Percentiles rank a stretch among this genome's conserved stretches.
phyloP scores from a whole-genome alignment of 2,113 vertebrate species.

The Oplegnathus fasciatus region DNA sequence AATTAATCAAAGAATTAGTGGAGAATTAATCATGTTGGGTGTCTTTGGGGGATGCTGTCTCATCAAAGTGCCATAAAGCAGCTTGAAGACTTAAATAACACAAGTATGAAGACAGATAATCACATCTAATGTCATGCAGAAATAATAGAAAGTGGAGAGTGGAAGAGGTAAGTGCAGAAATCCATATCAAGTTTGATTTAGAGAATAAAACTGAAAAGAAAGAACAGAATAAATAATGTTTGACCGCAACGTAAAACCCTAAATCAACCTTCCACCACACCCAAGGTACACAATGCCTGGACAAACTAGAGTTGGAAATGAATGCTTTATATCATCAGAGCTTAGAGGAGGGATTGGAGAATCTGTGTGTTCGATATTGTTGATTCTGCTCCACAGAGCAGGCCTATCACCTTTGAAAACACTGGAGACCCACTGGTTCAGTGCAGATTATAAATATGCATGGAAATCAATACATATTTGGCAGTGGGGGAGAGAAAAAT shows the following conservation, averaged over 20 bases:
- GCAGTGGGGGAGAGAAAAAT: slow-evolving; percentile 72
- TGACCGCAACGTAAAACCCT: slow-evolving; percentile 28
- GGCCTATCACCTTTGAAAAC: slow-evolving; percentile 76
- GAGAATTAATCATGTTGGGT: slow-evolving; percentile 21
- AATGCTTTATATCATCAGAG: slow-evolving; percentile 67
- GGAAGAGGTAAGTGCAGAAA: neutral
- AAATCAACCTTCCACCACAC: slow-evolving; percentile 32
- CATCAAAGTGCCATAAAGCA: slow-evolving; percentile 36
- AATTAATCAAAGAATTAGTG: slow-evolving; percentile 56
- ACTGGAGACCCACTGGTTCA: slow-evolving; percentile 68
- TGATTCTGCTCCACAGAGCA: slow-evolving; percentile 67
- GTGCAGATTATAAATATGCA: slow-evolving; percentile 81
- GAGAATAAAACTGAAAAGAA: slow-evolving; percentile 1
- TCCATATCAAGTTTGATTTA: slow-evolving; percentile 21
- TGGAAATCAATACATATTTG: slow-evolving; percentile 83
- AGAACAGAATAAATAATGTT: slow-evolving; percentile 38
- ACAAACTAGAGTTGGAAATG: slow-evolving; percentile 39
- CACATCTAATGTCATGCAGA: slow-evolving; percentile 20
- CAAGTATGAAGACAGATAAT: slow-evolving; percentile 30
- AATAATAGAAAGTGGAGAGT: neutral
- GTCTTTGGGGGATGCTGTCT: slow-evolving; percentile 32
- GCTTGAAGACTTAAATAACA: slow-evolving; percentile 20
- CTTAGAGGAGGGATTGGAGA: slow-evolving; percentile 60
- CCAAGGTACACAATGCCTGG: slow-evolving; percentile 24
- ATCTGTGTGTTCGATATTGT: slow-evolving; percentile 66